Conservation (phyloP, 2,797 vertebrate genomes). For the Syngnathus acus region DNA sequence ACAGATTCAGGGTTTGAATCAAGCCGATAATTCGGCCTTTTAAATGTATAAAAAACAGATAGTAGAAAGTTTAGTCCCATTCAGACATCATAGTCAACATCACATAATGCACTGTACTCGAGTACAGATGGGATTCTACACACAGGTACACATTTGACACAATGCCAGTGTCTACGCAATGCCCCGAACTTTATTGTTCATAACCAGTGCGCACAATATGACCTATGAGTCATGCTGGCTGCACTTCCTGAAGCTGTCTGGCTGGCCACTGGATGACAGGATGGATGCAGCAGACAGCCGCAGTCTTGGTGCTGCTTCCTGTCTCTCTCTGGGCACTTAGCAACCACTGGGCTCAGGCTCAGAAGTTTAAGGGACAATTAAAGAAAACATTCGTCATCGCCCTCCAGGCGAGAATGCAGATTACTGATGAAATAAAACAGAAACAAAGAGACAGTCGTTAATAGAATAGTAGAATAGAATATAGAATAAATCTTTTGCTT, state of each 20-base stretch:
- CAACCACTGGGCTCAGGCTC: constrained; percentile 40
- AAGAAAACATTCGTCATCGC: constrained; percentile 30
- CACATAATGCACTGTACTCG: not conserved
- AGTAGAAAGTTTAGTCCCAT: not conserved
- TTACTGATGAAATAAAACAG: constrained; percentile 15
- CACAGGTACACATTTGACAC: constrained; percentile 1
- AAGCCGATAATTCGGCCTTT: no score
- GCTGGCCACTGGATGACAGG: constrained; percentile 39
- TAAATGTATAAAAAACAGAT: not conserved
- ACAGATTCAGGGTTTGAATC: no score
- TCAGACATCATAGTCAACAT: not conserved
- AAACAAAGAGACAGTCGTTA: constrained; percentile 10
- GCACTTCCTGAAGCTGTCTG: constrained; percentile 10
- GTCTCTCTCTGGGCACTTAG: constrained; percentile 59
- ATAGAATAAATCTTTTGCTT: no score
- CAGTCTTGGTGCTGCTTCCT: constrained; percentile 54
- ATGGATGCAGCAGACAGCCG: constrained; percentile 53
- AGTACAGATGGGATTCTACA: not conserved
- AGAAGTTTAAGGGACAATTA: constrained; percentile 46
- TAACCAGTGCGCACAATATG: constrained; percentile 24
- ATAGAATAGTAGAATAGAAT: not conserved
- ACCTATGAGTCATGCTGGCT: constrained; percentile 66
- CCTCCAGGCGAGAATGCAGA: not conserved
- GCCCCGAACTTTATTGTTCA: not conserved
- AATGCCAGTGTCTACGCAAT: not conserved